Percentiles rank a stretch among this genome's conserved stretches.
These are phyloP conservation scores for Liopterus haemorrhoidalis DNA, from an alignment of 2,888 invertebrate species.

Conservation along the genomic window DNA sequence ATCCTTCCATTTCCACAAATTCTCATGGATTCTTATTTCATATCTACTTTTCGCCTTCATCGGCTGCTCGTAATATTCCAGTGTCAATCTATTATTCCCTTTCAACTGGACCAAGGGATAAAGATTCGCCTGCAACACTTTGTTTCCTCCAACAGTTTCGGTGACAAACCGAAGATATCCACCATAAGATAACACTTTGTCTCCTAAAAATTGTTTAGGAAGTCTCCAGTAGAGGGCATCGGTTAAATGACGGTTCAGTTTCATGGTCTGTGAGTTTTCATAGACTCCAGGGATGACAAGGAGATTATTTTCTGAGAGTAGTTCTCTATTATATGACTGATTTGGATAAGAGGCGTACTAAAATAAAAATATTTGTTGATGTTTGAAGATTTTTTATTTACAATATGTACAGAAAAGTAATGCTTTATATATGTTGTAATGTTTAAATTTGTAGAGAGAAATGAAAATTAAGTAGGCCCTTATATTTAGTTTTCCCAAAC, in stretches of 20 bases:
- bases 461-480: no score
- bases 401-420: no score
- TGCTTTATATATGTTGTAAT: no score
- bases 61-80: slow-evolving; percentile 61
- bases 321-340: no score
- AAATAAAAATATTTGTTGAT: no score
- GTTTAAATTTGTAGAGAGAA: no score
- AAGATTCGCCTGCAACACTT: slow-evolving; percentile 50
- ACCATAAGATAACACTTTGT: slow-evolving; percentile 84
- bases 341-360: no score
- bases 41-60: slow-evolving; percentile 50
- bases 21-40: slow-evolving; percentile 65
- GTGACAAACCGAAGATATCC: slow-evolving; percentile 77
- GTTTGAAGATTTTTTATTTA: no score
- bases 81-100: slow-evolving; percentile 61
- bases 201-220: slow-evolving; percentile 75
- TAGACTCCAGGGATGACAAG: slow-evolving; percentile 57
- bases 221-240: slow-evolving; percentile 78
- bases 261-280: slow-evolving; percentile 51
- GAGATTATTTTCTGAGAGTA: slow-evolving; percentile 51
- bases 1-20: slow-evolving; percentile 59
- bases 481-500: no score
- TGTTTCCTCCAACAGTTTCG: slow-evolving; percentile 55
- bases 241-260: slow-evolving; percentile 49
- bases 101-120: slow-evolving; percentile 81